Base-by-base conservation (phyloP, 2,113 vertebrate genomes). In the Lampris incognitus region DNA sequence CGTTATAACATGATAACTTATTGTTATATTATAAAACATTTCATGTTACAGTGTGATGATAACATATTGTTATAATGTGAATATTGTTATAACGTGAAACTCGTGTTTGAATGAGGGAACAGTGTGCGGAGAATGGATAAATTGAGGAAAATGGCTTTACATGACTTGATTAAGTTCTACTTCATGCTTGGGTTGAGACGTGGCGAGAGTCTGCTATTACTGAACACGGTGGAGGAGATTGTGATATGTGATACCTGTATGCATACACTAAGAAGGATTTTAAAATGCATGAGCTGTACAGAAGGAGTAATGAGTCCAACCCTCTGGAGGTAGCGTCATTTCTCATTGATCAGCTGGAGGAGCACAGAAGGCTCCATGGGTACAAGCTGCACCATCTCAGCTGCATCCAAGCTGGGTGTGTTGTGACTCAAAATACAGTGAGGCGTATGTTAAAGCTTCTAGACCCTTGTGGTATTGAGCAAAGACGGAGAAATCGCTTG, bases 231-330 rank as follows among this genome's bases (percentile, higher is more conserved):
- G 40, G 58, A 64, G 55, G 58, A 48, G 24, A 55, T 69, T 70
- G 50, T 64, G 49, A 54, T 77, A 61, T 63, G 51, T 63, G 24
- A 24, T 24, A 24, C 0, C 24, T 24, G 24, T 24, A 70, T 77
- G 74, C 66, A 38, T 9, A 77, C 66, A 13, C 59, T 70, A 38
- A 51, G 66, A 39, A 70, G 66, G 51, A 69, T 69, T 78, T 71
- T 78, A 41, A 78, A 71, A 52, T 4, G 52, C 75, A 61, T 49
- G 51, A 51, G 38, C 65, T 71, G 13, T 57, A 24, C 55, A 36
- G 52, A 24, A 24, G 24, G 24, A 24, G 24, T 24, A 24, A 24
- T 24, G 24, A 24, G 24, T 24, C 24, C 24, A 0, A 24, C 24
- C 24, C 24, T 24, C 24, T 24, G 24, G 24, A 24, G 24, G 24